Evolutionary conservation across 30 jellyfish, hydroid and myxozoan genomes (phyloP), one percentile per base, ranked within the genome.

Genomic region (Phacellophora camtschatica): DNA sequence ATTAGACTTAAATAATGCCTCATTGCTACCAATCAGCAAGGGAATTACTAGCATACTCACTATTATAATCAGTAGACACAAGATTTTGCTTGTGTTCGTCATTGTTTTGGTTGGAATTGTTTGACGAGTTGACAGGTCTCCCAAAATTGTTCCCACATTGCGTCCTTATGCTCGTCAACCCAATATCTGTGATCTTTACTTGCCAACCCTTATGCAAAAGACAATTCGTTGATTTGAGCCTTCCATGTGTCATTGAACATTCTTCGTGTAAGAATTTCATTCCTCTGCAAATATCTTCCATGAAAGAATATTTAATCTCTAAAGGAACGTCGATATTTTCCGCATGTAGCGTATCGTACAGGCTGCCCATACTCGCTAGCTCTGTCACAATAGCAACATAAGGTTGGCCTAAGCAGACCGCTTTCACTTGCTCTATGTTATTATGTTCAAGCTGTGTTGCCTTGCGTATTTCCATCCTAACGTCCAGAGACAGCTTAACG

Each of bases 201-300:
- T 74, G 74, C 98, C 98, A 90, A n/a, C 98, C 98, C 84, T 83
- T 90, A 66, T 90, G 91, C 10, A 90, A 45, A 41, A 90, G 88
- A 69, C 98, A 90, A 62, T 90, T 90, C 4, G 96, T 81, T n/a
- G 98, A 90, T 73, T 90, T 90, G 30, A 90, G 46, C 13, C 96
- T 84, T 6, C 98, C 98, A 56, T 90, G 98, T 20, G 90, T 30
- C 74, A 90, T 83, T 6, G 70, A 62, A 28, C 72, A 58, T 10
- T 46, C 43, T 39, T 90, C 95, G 57, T 90, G 98, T 23, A 90
- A 77, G 57, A 46, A 90, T 57, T 72, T 22, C 96, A 90, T 90
- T 16, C 98, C 98, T 59, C 95, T 81, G 74, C 98, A 62, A n/a
- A 90, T 83, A 51, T 82, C 98, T 35, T 83, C 94, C 96, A 90